Evolutionary conservation across 1,140 invertebrate genomes (phyloP), one percentile per base, ranked within the genome.

Genomic region (Lepidurus couesii): DNA sequence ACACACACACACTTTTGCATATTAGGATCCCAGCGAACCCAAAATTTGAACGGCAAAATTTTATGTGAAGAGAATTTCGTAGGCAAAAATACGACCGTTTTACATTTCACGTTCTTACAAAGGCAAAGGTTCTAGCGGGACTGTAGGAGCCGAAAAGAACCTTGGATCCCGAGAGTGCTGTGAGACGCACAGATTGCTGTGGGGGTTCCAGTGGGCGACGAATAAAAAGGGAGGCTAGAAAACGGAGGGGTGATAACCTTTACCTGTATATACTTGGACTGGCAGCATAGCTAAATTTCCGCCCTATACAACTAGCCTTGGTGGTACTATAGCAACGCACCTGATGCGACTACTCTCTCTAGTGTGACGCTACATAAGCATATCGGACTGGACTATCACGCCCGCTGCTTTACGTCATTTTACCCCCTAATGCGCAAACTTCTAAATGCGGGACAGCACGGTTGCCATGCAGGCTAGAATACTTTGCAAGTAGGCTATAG

Each of bases 241-340:
- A 65, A 10, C 16, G 53, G 53, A 65, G 21, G 53, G 53, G 53
- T 65, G 53, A 65, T 65, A 65, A 65, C 53, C 53, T 65, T 65
- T 65, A 65, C 53, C 53, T 65, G 8, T 21, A 65, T 65, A 65
- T 9, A 16, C 13, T n/a, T 65, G 21, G 16, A 65, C 9, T 65
- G 53, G 53, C 9, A 7, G 53, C 6, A 65, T 21, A 7, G 53
- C 16, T 65, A 65, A 16, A 65, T 65, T 65, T 65, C 13, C 53
- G 6, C 13, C n/a, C 53, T 21, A 16, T 65, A 65, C 16, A 65
- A 65, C 16, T 13, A 65, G 53, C 53, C 53, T 65, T 65, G 53
- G 21, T 65, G 53, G 9, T 13, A 7, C 53, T 65, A n/a, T 65
- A 65, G 21, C 53, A 65, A 21, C 53, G 53, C 53, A 65, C 53